A percentile compares a stretch with the other conserved stretches of the same genome.
Conservation (phyloP, 2,113 vertebrate species). For the Bufo gargarizans region DNA sequence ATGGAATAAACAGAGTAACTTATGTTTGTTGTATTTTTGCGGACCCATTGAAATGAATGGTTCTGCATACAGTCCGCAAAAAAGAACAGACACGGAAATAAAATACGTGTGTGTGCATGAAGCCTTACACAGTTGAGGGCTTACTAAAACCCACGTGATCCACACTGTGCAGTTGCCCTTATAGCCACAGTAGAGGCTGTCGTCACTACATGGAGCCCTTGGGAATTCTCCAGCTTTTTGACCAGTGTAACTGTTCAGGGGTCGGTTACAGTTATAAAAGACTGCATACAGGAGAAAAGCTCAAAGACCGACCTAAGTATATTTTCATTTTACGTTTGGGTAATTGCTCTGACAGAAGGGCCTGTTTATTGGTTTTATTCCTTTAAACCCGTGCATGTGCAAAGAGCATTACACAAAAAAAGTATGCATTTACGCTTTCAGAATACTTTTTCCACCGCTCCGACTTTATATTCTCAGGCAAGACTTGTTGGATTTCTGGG, state of each 20-base stretch:
- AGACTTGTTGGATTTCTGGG: conserved; percentile 29
- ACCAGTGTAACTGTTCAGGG: neutral
- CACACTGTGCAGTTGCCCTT: neutral
- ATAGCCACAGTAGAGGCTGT: neutral
- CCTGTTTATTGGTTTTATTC: conserved; percentile 14
- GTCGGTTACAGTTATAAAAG: neutral
- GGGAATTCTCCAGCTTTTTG: neutral
- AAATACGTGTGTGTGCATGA: too few relatives aligned
- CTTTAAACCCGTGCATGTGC: neutral
- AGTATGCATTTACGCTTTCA: neutral
- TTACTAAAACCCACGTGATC: too few relatives aligned
- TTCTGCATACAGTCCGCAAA: too few relatives aligned
- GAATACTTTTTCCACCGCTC: conserved; percentile 22
- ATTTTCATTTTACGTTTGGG: neutral
- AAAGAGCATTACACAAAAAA: conserved; percentile 1
- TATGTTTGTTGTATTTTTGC: too few relatives aligned
- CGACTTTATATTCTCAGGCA: conserved; percentile 19
- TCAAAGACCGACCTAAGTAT: neutral
- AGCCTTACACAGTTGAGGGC: too few relatives aligned
- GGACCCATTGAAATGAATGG: too few relatives aligned
- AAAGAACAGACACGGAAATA: too few relatives aligned
- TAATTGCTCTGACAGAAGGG: conserved; percentile 4
- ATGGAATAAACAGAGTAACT: too few relatives aligned
- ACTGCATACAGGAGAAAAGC: neutral
- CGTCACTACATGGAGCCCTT: neutral